phyloP scores from a whole-genome alignment of 2,888 invertebrate species.

The Leucozona laternaria region DNA sequence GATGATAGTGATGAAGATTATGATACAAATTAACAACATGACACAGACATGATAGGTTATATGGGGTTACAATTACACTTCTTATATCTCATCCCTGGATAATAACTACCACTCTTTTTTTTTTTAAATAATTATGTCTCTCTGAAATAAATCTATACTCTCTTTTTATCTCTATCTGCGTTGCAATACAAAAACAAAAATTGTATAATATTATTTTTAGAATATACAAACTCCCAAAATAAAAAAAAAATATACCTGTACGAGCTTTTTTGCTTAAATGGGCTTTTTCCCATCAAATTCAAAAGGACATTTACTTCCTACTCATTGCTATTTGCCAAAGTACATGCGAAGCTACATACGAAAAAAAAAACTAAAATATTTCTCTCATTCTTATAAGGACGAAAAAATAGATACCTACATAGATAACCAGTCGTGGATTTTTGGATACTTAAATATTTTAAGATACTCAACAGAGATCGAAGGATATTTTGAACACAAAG shows the following conservation, averaged over 20 bases:
- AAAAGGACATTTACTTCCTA: constrained; percentile 72
- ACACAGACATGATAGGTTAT: constrained; percentile 46
- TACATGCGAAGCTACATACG: constrained; percentile 52
- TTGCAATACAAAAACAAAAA: constrained; percentile 56
- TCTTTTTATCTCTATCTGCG: constrained; percentile 55
- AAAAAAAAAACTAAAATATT: constrained; percentile 51
- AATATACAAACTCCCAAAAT: constrained; percentile 47
- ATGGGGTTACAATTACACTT: constrained; percentile 39
- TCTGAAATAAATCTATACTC: constrained; percentile 40
- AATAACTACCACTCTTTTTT: constrained; percentile 33
- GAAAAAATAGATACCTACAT: constrained; percentile 51
- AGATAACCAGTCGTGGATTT: constrained; percentile 33
- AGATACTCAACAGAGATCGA: constrained; percentile 2
- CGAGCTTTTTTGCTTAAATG: constrained; percentile 70
- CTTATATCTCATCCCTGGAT: constrained; percentile 48
- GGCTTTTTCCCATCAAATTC: constrained; percentile 66
- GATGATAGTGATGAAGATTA: constrained; percentile 69
- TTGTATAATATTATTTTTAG: constrained; percentile 33
- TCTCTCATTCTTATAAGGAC: constrained; percentile 44
- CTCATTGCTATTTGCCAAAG: constrained; percentile 63
- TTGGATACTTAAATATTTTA: constrained; percentile 39
- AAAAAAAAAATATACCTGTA: constrained; percentile 67
- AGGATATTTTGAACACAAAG: constrained; percentile 11
- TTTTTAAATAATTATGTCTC: constrained; percentile 37
- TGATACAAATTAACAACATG: constrained; percentile 67